Evolutionary conservation across 2,888 invertebrate species (phyloP).

Genomic region (Eupithecia vulgata): DNA sequence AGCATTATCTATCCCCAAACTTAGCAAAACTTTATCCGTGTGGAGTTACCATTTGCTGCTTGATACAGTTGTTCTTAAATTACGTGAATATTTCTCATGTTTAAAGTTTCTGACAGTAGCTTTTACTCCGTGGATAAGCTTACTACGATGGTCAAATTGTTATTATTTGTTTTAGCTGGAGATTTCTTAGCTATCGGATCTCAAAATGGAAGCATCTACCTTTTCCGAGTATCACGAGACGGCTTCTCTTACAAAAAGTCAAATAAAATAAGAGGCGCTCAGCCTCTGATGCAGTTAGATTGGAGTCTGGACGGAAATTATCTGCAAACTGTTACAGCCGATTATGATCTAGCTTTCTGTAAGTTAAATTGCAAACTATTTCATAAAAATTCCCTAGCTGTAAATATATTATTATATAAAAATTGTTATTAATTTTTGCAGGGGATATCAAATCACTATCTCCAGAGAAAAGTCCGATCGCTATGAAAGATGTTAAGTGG

Average conservation of each 20-base stretch:
- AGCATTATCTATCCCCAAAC: not conserved
- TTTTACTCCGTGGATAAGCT: not conserved
- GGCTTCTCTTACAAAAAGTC: slow-evolving; percentile 96
- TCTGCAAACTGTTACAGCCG: slow-evolving; percentile 94
- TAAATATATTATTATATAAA: not conserved
- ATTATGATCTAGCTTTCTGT: slow-evolving; percentile 95
- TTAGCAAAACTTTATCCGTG: not conserved
- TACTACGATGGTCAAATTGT: not conserved
- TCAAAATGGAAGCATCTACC: slow-evolving; percentile 90
- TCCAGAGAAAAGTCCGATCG: slow-evolving; percentile 93
- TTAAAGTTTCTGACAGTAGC: not conserved
- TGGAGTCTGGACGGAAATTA: slow-evolving; percentile 96
- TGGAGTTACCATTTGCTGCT: not conserved
- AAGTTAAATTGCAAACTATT: slow-evolving; percentile 65
- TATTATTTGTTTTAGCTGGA: slow-evolving; percentile 86
- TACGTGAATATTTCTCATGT: not conserved
- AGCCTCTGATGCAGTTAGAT: slow-evolving; percentile 93
- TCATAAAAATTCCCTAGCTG: not conserved
- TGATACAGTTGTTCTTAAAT: not conserved
- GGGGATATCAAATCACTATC: slow-evolving; percentile 96
- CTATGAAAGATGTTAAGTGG: slow-evolving; percentile 96
- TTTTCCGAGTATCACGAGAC: slow-evolving; percentile 92
- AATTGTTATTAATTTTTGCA: slow-evolving; percentile 64
- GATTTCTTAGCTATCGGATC: slow-evolving; percentile 94
- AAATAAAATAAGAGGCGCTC: slow-evolving; percentile 93